Base-by-base conservation (phyloP, 2,113 vertebrate genomes). In the Hippocampus guttulatus region DNA sequence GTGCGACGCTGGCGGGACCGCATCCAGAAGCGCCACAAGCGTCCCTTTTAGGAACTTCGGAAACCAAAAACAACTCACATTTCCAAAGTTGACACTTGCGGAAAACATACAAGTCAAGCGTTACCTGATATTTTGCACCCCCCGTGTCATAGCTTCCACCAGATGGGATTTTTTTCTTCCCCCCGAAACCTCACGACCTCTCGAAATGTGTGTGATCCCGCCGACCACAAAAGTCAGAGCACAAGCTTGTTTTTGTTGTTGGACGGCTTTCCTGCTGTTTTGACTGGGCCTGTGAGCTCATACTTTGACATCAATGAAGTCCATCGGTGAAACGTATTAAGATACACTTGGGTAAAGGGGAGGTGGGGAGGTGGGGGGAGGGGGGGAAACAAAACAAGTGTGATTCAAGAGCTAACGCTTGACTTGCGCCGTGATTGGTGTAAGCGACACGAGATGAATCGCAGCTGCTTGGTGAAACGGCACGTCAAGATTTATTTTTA, bases 91-190 rank as follows among this genome's bases (percentile, higher is more conserved):
- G 82, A 88, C 84, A 82, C 81, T 83, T 73, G 70, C 76, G 74
- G 77, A 82, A 79, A 85, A 85, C 80, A 71, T 71, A 85, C 75
- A 68, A 73, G 79, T 60, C 8, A 15, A 73, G 84, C 74, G 87
- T 88, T 87, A 89, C 81, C 81, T 87, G 89, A 90, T 91, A 90
- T 85, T 84, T 67, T 81, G 79, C 81, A 79, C 83, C 83, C 81
- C 81, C 81, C 64, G 88, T 87, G 85, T 87, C 89, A 89, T 69
- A 81, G 84, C 79, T 82, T 87, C 79, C 81, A 85, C 85, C 81
- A 87, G 84, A 87, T 87, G 87, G 81, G 41, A 30, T 77, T 52
- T 52, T 52, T 52, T 43, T 73, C 79, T 73, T 60, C 11, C 38
- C 21, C 40, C 71, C 55, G 58, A 75, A 86, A 79, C 84, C 79